Percentiles rank a stretch among this genome's conserved stretches.
These are phyloP conservation scores for Bujurquina vittata DNA, from an alignment of 2,113 vertebrate genomes.

Conservation along the genomic window DNA sequence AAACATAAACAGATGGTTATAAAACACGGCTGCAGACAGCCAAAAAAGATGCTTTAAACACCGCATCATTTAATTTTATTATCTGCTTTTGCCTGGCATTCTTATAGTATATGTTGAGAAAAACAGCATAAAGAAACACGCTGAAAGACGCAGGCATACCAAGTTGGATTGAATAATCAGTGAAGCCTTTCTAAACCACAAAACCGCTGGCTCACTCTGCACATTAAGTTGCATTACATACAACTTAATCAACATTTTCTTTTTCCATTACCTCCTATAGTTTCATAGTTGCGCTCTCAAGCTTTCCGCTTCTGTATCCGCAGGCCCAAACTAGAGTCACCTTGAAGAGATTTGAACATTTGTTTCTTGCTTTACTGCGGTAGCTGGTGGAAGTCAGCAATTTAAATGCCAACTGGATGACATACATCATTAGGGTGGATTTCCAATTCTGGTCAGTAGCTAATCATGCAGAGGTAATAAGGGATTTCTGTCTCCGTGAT, in stretches of 20 bases:
- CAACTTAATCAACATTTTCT: not conserved
- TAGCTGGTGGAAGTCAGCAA: slow-evolving; percentile 48
- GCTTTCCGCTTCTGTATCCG: slow-evolving; percentile 1
- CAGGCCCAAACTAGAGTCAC: slow-evolving; percentile 4
- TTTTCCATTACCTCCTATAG: slow-evolving; percentile 5
- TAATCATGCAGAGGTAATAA: slow-evolving; percentile 76
- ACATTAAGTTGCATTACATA: not conserved
- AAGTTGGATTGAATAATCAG: slow-evolving; percentile 15
- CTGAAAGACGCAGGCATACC: not conserved
- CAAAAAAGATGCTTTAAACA: slow-evolving; percentile 5
- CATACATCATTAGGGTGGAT: slow-evolving; percentile 69
- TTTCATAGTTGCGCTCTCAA: not conserved
- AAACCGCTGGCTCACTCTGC: not conserved
- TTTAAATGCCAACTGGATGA: slow-evolving; percentile 54
- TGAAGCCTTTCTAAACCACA: not conserved
- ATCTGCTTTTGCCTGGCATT: not conserved
- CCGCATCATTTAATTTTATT: not conserved
- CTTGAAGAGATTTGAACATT: slow-evolving; percentile 34
- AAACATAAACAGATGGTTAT: slow-evolving; percentile 15
- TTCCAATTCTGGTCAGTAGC: slow-evolving; percentile 64
- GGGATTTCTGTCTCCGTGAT: slow-evolving; percentile 65
- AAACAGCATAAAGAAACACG: slow-evolving; percentile 10
- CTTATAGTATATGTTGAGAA: not conserved
- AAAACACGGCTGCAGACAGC: not conserved
- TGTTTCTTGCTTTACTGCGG: slow-evolving; percentile 31